Percentiles rank a stretch among this genome's conserved stretches.
phyloP scores from a whole-genome alignment of 2,888 invertebrate species.

The Theretra japonica region DNA sequence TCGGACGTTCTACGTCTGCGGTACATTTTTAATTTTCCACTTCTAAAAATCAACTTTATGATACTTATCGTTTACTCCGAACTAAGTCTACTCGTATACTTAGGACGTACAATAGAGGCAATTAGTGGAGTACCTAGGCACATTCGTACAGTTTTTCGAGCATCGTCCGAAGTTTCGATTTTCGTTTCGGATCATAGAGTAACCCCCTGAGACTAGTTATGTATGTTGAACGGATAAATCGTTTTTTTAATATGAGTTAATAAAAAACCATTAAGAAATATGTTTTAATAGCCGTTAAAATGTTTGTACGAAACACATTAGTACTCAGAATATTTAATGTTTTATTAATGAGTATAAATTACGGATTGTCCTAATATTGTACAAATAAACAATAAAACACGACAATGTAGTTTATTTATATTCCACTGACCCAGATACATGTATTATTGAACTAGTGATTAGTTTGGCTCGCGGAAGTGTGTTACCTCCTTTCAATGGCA shows the following conservation, averaged over 20 bases:
- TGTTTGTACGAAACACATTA: slow-evolving; percentile 3
- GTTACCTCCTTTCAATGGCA: not conserved
- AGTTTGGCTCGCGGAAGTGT: not conserved
- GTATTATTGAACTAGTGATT: not conserved
- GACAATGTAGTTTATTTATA: not conserved
- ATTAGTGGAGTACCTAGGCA: no score
- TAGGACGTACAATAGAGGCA: no score
- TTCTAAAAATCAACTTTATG: no score
- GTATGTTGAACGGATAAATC: not conserved
- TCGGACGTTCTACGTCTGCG: no score
- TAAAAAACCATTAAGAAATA: not conserved
- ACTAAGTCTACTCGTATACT: no score
- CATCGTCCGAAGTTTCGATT: no score
- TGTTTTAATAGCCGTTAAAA: not conserved
- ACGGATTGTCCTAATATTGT: not conserved
- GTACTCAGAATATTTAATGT: not conserved
- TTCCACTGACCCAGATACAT: not conserved
- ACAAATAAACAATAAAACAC: slow-evolving; percentile 9
- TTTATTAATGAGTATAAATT: not conserved
- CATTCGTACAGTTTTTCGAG: no score
- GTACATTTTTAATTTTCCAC: no score
- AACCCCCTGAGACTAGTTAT: no score
- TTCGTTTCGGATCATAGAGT: no score
- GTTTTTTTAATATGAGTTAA: no score
- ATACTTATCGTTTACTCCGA: no score